Percentiles rank a stretch among this genome's conserved stretches.
These are phyloP conservation scores for Drosophila subobscura DNA, from an alignment of 1,140 invertebrate species.

Conservation along the genomic window DNA sequence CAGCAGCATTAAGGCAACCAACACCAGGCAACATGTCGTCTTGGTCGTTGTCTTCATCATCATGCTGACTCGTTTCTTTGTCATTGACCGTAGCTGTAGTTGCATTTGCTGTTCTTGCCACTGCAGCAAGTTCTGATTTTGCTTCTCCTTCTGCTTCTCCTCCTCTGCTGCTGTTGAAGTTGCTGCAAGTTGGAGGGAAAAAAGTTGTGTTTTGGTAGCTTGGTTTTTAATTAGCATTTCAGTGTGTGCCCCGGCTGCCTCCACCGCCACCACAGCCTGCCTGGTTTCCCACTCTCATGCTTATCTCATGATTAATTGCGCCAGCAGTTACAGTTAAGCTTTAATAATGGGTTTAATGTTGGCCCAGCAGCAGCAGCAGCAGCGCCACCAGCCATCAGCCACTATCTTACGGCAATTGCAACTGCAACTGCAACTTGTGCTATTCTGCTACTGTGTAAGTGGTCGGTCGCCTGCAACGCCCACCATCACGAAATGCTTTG, in stretches of 20 bases:
- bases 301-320: conserved; percentile 76
- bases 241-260: conserved; percentile 11
- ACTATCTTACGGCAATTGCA: no score
- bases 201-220: conserved; percentile 62
- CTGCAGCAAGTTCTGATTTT: conserved; percentile 3
- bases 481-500: conserved; percentile 58
- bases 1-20: conserved; percentile 48
- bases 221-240: conserved; percentile 76
- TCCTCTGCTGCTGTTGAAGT: neutral
- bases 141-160: neutral
- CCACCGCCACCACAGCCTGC: neutral
- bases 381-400: neutral
- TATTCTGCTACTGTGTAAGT: neutral
- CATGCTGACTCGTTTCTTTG: conserved; percentile 72
- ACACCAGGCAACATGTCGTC: conserved; percentile 29
- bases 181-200: conserved; percentile 30
- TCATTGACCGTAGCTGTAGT: conserved; percentile 74
- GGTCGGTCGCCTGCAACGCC: conserved; percentile 42
- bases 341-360: conserved; percentile 72
- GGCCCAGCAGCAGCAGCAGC: conserved; percentile 17
- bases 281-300: conserved; percentile 37
- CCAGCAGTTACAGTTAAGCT: conserved; percentile 71
- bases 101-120: conserved; percentile 17
- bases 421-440: no score
- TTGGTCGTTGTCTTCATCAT: conserved; percentile 39